These are phyloP conservation scores for Gobius niger DNA, from an alignment of 2,113 vertebrate species.

Conservation along the genomic window DNA sequence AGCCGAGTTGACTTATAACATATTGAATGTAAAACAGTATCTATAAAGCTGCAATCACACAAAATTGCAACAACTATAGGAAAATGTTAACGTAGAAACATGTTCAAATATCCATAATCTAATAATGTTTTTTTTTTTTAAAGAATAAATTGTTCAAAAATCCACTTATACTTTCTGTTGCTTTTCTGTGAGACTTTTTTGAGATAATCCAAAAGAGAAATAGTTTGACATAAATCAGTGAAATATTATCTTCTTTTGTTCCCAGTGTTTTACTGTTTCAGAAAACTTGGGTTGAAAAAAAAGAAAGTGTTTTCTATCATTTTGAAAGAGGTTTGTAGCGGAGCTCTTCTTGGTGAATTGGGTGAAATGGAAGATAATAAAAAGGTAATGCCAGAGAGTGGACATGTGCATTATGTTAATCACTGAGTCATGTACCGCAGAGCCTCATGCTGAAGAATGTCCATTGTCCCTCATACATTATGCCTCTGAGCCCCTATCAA, in stretches of 20 bases:
- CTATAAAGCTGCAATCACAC: too few species aligned
- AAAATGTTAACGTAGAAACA: too few species aligned
- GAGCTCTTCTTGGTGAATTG: neutral
- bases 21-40: too few species aligned
- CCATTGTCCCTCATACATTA: constrained; percentile 38
- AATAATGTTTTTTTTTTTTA: too few species aligned
- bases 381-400: constrained; percentile 15
- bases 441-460: constrained; percentile 16
- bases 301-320: too few species aligned
- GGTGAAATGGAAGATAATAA: constrained; percentile 5
- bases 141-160: too few species aligned
- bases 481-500: constrained; percentile 23
- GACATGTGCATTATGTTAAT: constrained; percentile 33
- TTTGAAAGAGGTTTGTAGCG: constrained; percentile 1
- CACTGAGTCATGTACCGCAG: constrained; percentile 18
- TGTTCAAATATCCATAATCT: too few species aligned
- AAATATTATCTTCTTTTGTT: neutral
- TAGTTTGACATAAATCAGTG: neutral
- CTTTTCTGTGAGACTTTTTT: too few species aligned
- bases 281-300: neutral
- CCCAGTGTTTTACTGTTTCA: neutral
- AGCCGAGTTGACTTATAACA: too few species aligned
- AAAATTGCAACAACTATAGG: too few species aligned
- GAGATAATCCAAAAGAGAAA: neutral
- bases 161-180: too few species aligned